A percentile compares a stretch with the other conserved stretches of the same genome.
Conservation (phyloP, 2,797 vertebrate genomes). For the Sciurus carolinensis region DNA sequence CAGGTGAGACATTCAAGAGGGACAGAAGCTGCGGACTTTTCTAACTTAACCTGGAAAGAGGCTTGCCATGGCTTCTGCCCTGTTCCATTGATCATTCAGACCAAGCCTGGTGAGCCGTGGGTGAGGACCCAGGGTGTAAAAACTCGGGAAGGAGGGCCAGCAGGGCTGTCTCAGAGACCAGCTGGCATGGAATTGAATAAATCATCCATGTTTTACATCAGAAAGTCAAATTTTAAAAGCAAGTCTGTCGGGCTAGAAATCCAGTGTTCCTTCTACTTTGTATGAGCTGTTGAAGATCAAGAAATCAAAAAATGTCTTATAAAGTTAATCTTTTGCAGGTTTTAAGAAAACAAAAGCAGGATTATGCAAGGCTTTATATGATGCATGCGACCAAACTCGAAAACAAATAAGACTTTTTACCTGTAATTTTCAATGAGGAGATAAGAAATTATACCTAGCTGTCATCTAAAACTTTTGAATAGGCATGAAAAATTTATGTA, state of each 20-base stretch:
- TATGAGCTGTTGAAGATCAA: background rate
- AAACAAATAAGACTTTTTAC: background rate
- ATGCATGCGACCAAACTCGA: background rate
- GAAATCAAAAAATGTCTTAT: background rate
- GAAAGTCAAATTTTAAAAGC: slow-evolving; percentile 50
- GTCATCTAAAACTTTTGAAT: background rate
- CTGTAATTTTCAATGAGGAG: slow-evolving; percentile 17
- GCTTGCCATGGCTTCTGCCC: background rate
- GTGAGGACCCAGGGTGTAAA: background rate
- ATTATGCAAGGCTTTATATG: background rate
- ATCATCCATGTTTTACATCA: background rate
- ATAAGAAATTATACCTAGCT: background rate
- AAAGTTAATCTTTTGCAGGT: background rate
- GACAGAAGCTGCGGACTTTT: background rate
- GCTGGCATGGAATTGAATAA: background rate
- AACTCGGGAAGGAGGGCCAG: background rate
- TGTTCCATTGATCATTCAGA: background rate
- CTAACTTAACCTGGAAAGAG: background rate
- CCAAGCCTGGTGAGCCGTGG: background rate
- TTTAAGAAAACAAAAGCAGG: background rate
- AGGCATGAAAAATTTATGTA: background rate
- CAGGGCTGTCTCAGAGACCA: background rate
- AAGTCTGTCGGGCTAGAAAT: background rate
- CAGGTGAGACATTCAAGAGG: background rate
- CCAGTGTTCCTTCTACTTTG: background rate